phyloP scores from a whole-genome alignment of 2,888 invertebrate species.

The Caenorhabditis sp. region DNA sequence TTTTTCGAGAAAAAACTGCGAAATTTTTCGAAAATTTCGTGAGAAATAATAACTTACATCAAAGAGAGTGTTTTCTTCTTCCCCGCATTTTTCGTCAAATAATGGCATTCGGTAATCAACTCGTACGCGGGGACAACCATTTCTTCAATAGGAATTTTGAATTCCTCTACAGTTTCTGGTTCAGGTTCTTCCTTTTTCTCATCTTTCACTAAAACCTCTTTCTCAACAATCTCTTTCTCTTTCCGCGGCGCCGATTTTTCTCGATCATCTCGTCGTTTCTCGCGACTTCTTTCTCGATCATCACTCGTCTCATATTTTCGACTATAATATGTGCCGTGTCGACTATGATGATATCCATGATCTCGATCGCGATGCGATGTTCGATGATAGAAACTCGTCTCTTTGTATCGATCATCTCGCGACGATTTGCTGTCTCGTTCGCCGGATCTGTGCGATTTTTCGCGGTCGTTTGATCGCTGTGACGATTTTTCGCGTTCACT shows the following conservation, averaged over 20 bases:
- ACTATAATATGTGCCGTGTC: constrained; percentile 6
- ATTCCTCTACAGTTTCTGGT: background rate
- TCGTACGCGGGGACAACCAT: constrained; percentile 27
- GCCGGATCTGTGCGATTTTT: background rate
- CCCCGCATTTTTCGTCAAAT: constrained; percentile 17
- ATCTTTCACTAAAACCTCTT: background rate
- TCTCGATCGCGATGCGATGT: constrained; percentile 14
- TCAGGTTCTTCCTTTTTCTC: background rate
- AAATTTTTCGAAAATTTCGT: background rate
- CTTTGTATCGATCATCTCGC: constrained; percentile 6
- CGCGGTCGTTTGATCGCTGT: too few relatives aligned
- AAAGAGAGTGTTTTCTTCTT: constrained; percentile 35
- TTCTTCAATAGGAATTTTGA: constrained; percentile 5
- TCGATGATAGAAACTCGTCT: background rate
- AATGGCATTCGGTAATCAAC: constrained; percentile 19
- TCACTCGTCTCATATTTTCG: constrained; percentile 8
- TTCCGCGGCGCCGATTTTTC: background rate
- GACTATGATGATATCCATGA: constrained; percentile 4
- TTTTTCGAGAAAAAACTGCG: background rate
- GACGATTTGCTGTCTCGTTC: background rate
- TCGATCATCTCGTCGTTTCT: constrained; percentile 13
- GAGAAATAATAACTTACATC: constrained; percentile 11
- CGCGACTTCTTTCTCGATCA: constrained; percentile 21
- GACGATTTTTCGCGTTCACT: too few relatives aligned
- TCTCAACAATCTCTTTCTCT: background rate